Base-by-base conservation (phyloP, 2,888 invertebrate species). In the Nomada fabriciana region DNA sequence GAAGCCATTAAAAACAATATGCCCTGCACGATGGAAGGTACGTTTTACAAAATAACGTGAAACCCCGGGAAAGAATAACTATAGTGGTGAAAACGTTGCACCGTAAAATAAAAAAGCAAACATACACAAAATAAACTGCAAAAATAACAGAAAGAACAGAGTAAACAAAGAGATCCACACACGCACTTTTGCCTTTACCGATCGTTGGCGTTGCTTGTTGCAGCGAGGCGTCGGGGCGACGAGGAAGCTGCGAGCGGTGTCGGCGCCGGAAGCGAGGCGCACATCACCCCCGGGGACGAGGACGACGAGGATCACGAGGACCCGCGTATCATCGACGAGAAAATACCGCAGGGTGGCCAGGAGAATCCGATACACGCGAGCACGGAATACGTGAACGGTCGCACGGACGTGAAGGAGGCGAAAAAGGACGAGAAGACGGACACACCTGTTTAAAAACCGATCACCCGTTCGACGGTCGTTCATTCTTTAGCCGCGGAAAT, bases 321-420 rank as follows among this genome's bases (percentile, higher is more conserved):
- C 85, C 93, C 92, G 68, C 92, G 91, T 85, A 94, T 94, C 89
- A 93, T 90, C 85, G 93, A 93, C 86, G 93, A 94, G 87, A 94
- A 94, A 80, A 87, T 93, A 47, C 92, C 93, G 25, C 93, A 93
- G 82, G 93, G 93, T 55, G 93, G 94, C 85, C 94, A 94, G 87
- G 94, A 94, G 85, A 94, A 94, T 85, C 94, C 94, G 52, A 93
- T 94, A 87, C 95, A 95, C 90, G 94, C 94, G 86, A 95, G 95
- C 88, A 94, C 94, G 87, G 95, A 95, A 90, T 95, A 95, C 94
- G 95, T 95, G 90, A 95, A 95, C 91, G 95, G 95, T 81, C 95
- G 95, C 91, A 95, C 95, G 88, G 94, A 95, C 90, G 82, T 90
- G 76, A 95, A 95, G 93, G 94, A 95, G 88, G 93, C 93, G 88